Evolutionary conservation across 1,140 invertebrate genomes (phyloP).

Genomic region (Zaprionus camerounensis): DNA sequence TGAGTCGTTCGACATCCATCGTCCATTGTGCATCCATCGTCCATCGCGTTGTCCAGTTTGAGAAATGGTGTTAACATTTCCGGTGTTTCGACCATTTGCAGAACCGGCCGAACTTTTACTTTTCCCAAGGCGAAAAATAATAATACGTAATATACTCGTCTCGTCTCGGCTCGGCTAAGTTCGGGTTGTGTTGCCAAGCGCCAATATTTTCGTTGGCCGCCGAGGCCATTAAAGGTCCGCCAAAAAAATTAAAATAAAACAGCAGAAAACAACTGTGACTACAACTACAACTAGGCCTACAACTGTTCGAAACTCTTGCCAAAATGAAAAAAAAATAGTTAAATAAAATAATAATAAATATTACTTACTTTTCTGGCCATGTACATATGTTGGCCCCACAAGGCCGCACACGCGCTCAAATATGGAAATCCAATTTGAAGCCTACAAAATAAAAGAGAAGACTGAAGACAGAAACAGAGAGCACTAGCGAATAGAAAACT

Average conservation of each 20-base stretch:
- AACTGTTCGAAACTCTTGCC: conserved; percentile 18
- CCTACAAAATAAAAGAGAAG: neutral
- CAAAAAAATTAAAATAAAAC: neutral
- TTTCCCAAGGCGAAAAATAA: conserved; percentile 45
- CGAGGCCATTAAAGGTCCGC: conserved; percentile 31
- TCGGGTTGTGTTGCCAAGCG: conserved; percentile 19
- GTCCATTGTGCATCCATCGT: conserved; percentile 38
- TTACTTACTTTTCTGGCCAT: conserved; percentile 6
- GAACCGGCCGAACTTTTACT: conserved; percentile 75
- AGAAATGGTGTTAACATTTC: conserved; percentile 78
- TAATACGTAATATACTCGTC: conserved; percentile 9
- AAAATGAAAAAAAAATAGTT: conserved; percentile 10
- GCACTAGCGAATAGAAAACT: too few species aligned
- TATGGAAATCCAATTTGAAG: conserved; percentile 16
- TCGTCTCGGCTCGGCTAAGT: neutral
- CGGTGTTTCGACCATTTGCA: conserved; percentile 68
- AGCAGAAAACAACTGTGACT: conserved; percentile 3
- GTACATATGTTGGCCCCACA: neutral
- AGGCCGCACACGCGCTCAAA: conserved; percentile 10
- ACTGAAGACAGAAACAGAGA: neutral
- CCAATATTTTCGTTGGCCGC: conserved; percentile 28
- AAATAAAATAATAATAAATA: conserved; percentile 7
- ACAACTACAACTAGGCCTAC: conserved; percentile 20
- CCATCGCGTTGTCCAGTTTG: conserved; percentile 46
- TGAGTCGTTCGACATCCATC: conserved; percentile 35